Evolutionary conservation across 2,888 invertebrate genomes (phyloP).

Genomic region (Ennomos fuscantarius): DNA sequence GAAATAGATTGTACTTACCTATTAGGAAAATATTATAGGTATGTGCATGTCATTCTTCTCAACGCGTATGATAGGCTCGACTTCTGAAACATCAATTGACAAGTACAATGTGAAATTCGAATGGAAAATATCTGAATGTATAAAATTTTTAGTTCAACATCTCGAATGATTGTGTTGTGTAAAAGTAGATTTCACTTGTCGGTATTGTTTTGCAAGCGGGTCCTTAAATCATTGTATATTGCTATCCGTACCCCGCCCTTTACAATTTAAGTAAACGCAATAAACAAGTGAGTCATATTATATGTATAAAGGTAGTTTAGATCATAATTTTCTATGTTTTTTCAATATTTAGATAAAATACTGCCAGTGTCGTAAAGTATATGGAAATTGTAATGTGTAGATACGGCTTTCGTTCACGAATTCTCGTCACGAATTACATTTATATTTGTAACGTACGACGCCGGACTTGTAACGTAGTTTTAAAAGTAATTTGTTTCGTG

Average conservation of each 20-base stretch:
- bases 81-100: slow-evolving; percentile 9
- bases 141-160: slow-evolving; percentile 4
- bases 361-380: slow-evolving; percentile 66
- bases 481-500: slow-evolving; percentile 54
- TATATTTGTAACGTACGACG: slow-evolving; percentile 32
- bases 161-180: slow-evolving; percentile 37
- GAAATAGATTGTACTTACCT: slow-evolving; percentile 18
- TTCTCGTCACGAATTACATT: slow-evolving; percentile 39
- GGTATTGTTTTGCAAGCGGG: slow-evolving; percentile 40
- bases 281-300: slow-evolving; percentile 72
- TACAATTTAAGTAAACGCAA: slow-evolving; percentile 76
- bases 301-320: slow-evolving; percentile 75
- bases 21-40: slow-evolving; percentile 24
- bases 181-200: slow-evolving; percentile 30
- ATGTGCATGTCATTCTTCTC: slow-evolving; percentile 25
- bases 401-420: slow-evolving; percentile 32
- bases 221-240: slow-evolving; percentile 49
- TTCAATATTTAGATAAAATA: slow-evolving; percentile 80
- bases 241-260: slow-evolving; percentile 54
- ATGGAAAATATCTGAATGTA: slow-evolving; percentile 7
- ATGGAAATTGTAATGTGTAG: slow-evolving; percentile 38
- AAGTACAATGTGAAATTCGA: slow-evolving; percentile 3
- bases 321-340: slow-evolving; percentile 78
- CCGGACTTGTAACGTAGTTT: slow-evolving; percentile 45
- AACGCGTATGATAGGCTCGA: slow-evolving; percentile 23